phyloP scores from a whole-genome alignment of 2,888 invertebrate species.

The Agrochola macilenta region DNA sequence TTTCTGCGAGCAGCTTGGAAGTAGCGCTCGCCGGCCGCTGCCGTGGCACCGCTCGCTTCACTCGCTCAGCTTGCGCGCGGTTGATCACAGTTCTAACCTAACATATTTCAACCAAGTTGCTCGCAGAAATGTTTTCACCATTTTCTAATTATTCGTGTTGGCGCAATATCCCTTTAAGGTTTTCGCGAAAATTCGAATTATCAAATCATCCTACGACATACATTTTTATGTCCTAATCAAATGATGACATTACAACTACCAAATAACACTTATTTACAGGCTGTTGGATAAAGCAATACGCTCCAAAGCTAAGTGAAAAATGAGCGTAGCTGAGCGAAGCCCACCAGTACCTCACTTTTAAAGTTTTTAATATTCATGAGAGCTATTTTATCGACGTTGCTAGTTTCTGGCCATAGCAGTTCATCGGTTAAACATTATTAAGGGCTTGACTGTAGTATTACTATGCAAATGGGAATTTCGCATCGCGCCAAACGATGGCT shows the following conservation, averaged over 20 bases:
- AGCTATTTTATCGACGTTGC: constrained; percentile 62
- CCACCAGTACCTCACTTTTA: constrained; percentile 39
- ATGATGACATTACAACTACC: neutral
- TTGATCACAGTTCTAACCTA: too few relatives aligned
- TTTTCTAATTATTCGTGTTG: too few relatives aligned
- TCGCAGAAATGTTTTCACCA: too few relatives aligned
- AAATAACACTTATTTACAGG: neutral
- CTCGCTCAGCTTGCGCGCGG: too few relatives aligned
- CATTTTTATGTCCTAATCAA: too few relatives aligned
- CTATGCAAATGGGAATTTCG: constrained; percentile 73
- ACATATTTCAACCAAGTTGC: too few relatives aligned
- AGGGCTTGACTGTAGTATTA: constrained; percentile 69
- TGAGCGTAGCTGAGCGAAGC: constrained; percentile 19
- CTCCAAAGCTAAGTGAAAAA: constrained; percentile 21
- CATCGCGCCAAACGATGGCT: constrained; percentile 48
- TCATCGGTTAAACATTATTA: constrained; percentile 74
- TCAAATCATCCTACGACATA: too few relatives aligned
- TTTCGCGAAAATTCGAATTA: too few relatives aligned
- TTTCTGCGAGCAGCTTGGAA: too few relatives aligned
- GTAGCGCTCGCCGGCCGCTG: too few relatives aligned
- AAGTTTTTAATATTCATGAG: constrained; percentile 69
- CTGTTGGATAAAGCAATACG: neutral
- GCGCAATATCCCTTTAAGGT: too few relatives aligned
- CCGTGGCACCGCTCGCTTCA: too few relatives aligned
- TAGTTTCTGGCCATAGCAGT: constrained; percentile 60